These are phyloP conservation scores for Encarsia formosa DNA, from an alignment of 2,888 invertebrate genomes.

Conservation along the genomic window DNA sequence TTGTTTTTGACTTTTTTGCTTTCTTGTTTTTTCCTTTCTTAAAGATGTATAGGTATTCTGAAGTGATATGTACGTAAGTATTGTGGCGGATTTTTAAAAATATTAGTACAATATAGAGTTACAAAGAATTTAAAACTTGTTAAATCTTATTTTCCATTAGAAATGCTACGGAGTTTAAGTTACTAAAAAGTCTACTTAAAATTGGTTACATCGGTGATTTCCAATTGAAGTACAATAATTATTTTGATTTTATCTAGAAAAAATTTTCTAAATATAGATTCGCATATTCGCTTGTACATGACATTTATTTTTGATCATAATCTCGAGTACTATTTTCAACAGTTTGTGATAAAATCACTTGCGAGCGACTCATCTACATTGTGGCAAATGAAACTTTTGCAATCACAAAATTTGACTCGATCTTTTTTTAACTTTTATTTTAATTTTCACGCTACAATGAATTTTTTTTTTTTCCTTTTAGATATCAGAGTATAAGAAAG, in stretches of 20 bases:
- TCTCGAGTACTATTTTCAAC: constrained; percentile 11
- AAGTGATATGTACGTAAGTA: constrained; percentile 27
- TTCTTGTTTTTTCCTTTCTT: neutral
- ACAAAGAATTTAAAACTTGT: constrained; percentile 11
- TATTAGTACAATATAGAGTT: constrained; percentile 4
- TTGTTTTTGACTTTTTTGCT: constrained; percentile 1
- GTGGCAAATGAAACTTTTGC: constrained; percentile 24
- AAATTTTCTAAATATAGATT: constrained; percentile 14
- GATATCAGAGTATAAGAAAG: too few species aligned
- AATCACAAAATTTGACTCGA: constrained; percentile 3
- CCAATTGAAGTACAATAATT: constrained; percentile 1
- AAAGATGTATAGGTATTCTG: neutral
- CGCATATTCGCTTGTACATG: constrained; percentile 3
- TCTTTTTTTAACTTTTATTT: neutral
- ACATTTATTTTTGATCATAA: constrained; percentile 18
- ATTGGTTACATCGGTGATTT: neutral
- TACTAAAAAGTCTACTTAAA: neutral
- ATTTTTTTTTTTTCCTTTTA: constrained; percentile 8
- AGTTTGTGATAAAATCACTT: constrained; percentile 9
- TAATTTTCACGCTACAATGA: constrained; percentile 19
- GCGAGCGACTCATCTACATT: constrained; percentile 28
- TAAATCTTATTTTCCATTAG: constrained; percentile 5
- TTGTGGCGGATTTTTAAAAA: constrained; percentile 17
- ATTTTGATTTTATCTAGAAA: constrained; percentile 6
- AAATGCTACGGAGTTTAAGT: constrained; percentile 16